Base-by-base conservation (phyloP, 2,797 vertebrate species). In the Zenarchopterus dispar region DNA sequence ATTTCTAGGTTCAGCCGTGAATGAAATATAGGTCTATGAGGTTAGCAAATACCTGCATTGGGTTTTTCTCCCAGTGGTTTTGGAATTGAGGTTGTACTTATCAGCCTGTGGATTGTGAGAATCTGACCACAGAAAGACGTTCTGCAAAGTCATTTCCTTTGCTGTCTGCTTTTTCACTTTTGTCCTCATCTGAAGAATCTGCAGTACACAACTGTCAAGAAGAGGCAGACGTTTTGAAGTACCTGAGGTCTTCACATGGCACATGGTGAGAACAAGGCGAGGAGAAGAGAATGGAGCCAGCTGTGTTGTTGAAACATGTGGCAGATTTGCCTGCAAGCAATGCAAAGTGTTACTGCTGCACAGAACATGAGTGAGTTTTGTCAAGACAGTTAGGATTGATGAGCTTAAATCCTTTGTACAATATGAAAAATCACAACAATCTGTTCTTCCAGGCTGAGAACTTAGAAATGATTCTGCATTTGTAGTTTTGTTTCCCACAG, bases 231-330 rank as follows among this genome's bases (percentile, higher is more conserved):
- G 8, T 41, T 44, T 45, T 62, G 61, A 80, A 84, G 74, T 59
- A 65, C 59, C 66, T 87, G 74, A 70, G 77, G 70, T 89, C 74
- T 76, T 78, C 62, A 33, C 70, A 73, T 80, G 73, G 74, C 62
- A 72, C 3, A n/a, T n/a, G 47, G 68, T 33, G 67, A 83, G 78
- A 78, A 80, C 80, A 70, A 68, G 82, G 62, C 50, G 68, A 71
- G 58, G 33, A 43, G 58, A 58, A 5, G 60, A 70, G 69, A 78
- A 72, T 24, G 55, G 52, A 76, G 79, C 75, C 73, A 81, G 77
- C 82, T 78, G 80, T 77, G 63, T 67, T 87, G 78, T 81, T 84
- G 68, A 72, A 87, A 90, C 87, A 82, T 77, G 87, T 55, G 80
- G 53, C 62, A 53, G 49, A 70, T 78, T 78, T 73, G 80, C 78